Evolutionary conservation across 1,140 invertebrate species (phyloP), one percentile per base, ranked within the genome.

Genomic region (Elymnias hypermnestra): DNA sequence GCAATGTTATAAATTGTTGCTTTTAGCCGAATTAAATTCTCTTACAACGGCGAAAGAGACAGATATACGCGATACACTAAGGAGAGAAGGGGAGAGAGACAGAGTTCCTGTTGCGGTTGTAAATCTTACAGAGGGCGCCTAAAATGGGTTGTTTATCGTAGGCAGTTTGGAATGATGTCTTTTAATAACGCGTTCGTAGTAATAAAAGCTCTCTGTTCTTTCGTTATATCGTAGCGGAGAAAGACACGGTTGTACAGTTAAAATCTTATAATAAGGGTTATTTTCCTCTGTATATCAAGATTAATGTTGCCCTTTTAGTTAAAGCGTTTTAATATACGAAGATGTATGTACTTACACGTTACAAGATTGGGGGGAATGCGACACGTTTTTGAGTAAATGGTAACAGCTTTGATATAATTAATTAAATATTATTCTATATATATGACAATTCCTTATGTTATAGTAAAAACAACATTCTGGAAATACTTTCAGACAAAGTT

Each of bases 21-120:
- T 72, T 69, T 72, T 69, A 72, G 57, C 57, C 51, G 68, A 70
- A 72, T 72, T 72, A 72, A 70, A 72, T 70, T 64, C 56, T 37
- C 35, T 47, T 25, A 38, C 26, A 46, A 25, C 8, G 17, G 31
- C n/a, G 56, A 62, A 25, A 33, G 53, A 47, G 53, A 57, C 25
- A 43, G 50, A 40, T 49, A 29, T 55, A 66, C n/a, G 25, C 12
- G 10, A 7, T 13, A 1, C 25, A 10, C 23, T 22, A 18, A 19
- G 9, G 35, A 31, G 41, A 33, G 52, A 60, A 22, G 28, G 46
- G 45, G 57, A 49, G 17, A 35, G 25, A 31, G 39, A 49, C 29
- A 46, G 1, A 36, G 10, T 25, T 40, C 28, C 23, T 40, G 43
- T 43, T 50, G 40, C 56, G 33, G 43, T 51, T 57, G 29, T 52